Evolutionary conservation across 35 echinoderm and acorn worm genomes (phyloP), one percentile per base, ranked within the genome.

Genomic region (Heliocidaris tuberculata): DNA sequence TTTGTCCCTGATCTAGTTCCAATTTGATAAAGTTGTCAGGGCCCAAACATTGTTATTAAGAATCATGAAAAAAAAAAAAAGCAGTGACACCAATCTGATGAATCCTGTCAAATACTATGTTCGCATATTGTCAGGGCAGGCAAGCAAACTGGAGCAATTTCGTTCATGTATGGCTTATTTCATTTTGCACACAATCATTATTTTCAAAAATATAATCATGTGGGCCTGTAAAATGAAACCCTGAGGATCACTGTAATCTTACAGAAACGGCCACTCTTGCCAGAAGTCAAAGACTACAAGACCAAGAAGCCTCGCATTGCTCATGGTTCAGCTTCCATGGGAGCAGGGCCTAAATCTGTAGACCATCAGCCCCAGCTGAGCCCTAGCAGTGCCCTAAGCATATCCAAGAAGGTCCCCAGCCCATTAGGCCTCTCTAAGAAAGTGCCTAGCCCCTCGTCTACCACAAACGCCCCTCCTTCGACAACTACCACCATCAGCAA

Each of bases 231-330:
- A 78, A 78, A 27, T 78, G 65, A 78, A 78, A 78, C 0, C 9
- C 2, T 78, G 8, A 78, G 65, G 65, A 78, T 78, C 19, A 78
- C 7, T 49, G 17, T 86, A 50, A 48, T 61, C 30, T 94, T 85
- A 27, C 92, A 98, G 92, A 98, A 98, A 95, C 94, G 97, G 95
- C 96, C 95, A 32, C 95, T 98, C 96, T 98, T 98, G 96, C 97
- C 97, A 92, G 96, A 97, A 60, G 94, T 95, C 35, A 94, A 35
- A 48, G 97, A 98, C 94, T 98, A 95, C 94, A 98, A 95, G 93
- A 60, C 95, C 35, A 98, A 98, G 89, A 98, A 97, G 88, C 48
- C 94, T 29, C 95, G 97, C 13, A 97, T 97, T 86, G 96, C 96
- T 56, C 97, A 98, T 61, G 96, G 95, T 93, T 91, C 94, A 54